phyloP scores from a whole-genome alignment of 2,888 invertebrate species.

The Tetragonula carbonaria region DNA sequence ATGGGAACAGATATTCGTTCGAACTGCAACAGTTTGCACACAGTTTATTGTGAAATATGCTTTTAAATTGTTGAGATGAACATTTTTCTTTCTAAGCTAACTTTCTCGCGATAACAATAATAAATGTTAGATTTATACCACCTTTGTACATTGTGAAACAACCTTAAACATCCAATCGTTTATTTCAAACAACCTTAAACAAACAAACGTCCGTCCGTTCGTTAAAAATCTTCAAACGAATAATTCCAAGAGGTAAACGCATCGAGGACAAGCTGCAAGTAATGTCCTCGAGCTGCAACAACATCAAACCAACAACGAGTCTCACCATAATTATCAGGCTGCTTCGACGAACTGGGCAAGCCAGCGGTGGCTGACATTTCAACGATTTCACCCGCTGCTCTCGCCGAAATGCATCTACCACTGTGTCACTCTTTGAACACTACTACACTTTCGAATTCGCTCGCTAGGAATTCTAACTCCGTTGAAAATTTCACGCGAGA shows the following conservation, averaged over 20 bases:
- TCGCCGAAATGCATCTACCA: slow-evolving; percentile 22
- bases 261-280: neutral
- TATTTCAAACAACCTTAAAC: neutral
- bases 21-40: too few species aligned
- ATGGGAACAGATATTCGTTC: too few species aligned
- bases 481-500: neutral
- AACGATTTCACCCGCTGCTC: neutral
- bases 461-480: neutral
- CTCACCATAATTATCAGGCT: slow-evolving; percentile 67
- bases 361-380: slow-evolving; percentile 65
- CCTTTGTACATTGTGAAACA: neutral
- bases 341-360: slow-evolving; percentile 77
- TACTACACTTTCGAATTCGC: neutral
- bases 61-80: too few species aligned
- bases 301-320: neutral
- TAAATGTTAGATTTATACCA: too few species aligned
- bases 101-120: too few species aligned
- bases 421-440: neutral
- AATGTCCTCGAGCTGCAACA: slow-evolving; percentile 5
- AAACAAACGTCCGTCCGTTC: neutral
- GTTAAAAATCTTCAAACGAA: neutral
- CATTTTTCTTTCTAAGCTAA: too few species aligned
- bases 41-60: too few species aligned
- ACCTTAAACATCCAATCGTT: neutral
- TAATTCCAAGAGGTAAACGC: neutral